These are phyloP conservation scores for Gadus chalcogrammus DNA, from an alignment of 2,113 vertebrate genomes.

Conservation along the genomic window DNA sequence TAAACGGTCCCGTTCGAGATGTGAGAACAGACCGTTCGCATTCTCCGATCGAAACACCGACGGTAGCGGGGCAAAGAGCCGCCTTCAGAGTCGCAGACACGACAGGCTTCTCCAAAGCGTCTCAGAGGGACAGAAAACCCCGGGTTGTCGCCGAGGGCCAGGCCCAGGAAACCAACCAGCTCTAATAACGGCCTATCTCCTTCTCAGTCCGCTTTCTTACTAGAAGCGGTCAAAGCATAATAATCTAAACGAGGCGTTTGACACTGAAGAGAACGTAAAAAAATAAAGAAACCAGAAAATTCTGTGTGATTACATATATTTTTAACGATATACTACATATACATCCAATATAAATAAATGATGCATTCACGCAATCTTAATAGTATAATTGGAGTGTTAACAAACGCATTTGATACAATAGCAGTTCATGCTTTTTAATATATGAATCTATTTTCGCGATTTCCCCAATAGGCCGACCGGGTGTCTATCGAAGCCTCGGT, in stretches of 20 bases:
- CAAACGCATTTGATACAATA: conserved; percentile 41
- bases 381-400: conserved; percentile 50
- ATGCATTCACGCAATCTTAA: conserved; percentile 44
- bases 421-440: conserved; percentile 54
- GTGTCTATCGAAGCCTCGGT: conserved; percentile 77
- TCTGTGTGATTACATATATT: conserved; percentile 44
- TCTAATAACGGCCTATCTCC: conserved; percentile 34
- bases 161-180: conserved; percentile 13
- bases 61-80: not conserved
- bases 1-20: conserved; percentile 50
- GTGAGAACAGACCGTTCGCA: conserved; percentile 46
- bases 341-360: conserved; percentile 46
- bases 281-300: not conserved
- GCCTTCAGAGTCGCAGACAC: not conserved
- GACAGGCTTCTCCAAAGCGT: no score
- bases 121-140: no score
- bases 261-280: no score
- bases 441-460: no score
- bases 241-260: no score
- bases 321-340: conserved; percentile 32
- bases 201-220: conserved; percentile 52
- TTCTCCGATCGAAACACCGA: conserved; percentile 36
- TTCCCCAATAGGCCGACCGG: conserved; percentile 67
- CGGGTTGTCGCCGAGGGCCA: no score
- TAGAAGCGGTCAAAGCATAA: conserved; percentile 42